Evolutionary conservation across 2,888 invertebrate genomes (phyloP), one percentile per base, ranked within the genome.

Genomic region (Portevinia maculata): DNA sequence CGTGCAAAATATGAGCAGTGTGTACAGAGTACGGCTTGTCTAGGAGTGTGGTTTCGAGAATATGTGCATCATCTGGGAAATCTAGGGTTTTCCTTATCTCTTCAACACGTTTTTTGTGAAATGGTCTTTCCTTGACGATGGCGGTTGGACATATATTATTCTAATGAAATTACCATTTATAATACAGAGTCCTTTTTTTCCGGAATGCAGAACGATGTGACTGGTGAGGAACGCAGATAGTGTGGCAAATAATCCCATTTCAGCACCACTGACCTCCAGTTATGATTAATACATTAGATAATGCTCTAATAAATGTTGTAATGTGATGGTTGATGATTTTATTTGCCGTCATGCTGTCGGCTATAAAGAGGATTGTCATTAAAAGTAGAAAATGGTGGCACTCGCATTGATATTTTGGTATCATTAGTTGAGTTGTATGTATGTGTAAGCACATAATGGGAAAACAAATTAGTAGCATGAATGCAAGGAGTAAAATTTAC

Each of bases 131-230:
- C 17, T 28, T 9, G 9, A 28, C 37, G 24, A 50, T 21, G 2
- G 34, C 11, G 44, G 17, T 44, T 62, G 39, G 28, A 28, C 71
- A 46, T 71, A 44, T 57, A 74, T 74, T 74, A 74, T 74, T 57
- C 64, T 74, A 57, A 74, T 74, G 74, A 74, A 50, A 57, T 57
- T 48, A 55, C 48, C 64, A 65, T 74, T 64, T 50, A n/a, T 11
- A 64, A 39, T 37, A 11, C 24, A 28, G 69, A 24, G 21, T 59
- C 11, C 44, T 28, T 37, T 48, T 32, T 50, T 13, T 46, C 17
- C 8, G 3, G 7, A 24, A 4, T 37, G n/a, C n/a, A 4, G 15
- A 19, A n/a, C 9, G 55, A 6, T 28, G 28, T 39, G 37, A 24
- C 13, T 21, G 37, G 7, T n/a, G 37, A 1, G 11, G 2, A 13